Base-by-base conservation (phyloP, 2,113 vertebrate species). In the Geococcyx californianus region DNA sequence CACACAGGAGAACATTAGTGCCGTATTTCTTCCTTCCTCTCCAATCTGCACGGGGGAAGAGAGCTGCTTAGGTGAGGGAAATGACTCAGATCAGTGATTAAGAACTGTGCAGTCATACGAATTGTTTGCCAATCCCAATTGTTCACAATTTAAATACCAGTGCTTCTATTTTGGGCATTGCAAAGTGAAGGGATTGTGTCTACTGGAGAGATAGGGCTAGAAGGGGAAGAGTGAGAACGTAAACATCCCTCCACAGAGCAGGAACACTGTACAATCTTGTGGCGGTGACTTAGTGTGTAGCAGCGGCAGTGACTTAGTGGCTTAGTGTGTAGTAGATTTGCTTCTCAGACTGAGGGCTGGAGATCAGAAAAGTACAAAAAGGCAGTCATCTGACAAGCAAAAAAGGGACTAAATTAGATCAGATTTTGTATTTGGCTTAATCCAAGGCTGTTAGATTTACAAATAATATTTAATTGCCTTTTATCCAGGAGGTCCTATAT, bases 41-140 rank as follows among this genome's bases (percentile, higher is more conserved):
- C 70, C 64, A 47, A 28, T 51, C 47, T 55, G 45, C 40, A 55
- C 0, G 1, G 78, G 34, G 47, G 44, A 92, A 79, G 52, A 78
- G 54, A 87, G 74, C 62, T 64, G 36, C 44, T 84, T 47, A 94
- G 95, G 90, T 93, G 93, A 94, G 83, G 73, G 79, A 93, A 95
- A 31, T 92, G 73, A 90, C 86, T 93, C 92, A 90, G 75, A 4
- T 18, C 24, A 0, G 0, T 79, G 86, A 91, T 87, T 93, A 93
- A 90, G 72, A 72, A 76, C 49, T 24, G 62, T 55, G 60, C 62
- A 66, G 58, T 73, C 69, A 34, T 23, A 78, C 3, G 29, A n/a
- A 60, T 74, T 75, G 86, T 95, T 91, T 63, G 56, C 67, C 72
- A 92, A 82, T 93, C 86, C 38, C 4, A 0, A 93, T 80, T 95